These are phyloP conservation scores for Ceraclea dissimilis DNA, from an alignment of 2,888 invertebrate species.

Conservation along the genomic window DNA sequence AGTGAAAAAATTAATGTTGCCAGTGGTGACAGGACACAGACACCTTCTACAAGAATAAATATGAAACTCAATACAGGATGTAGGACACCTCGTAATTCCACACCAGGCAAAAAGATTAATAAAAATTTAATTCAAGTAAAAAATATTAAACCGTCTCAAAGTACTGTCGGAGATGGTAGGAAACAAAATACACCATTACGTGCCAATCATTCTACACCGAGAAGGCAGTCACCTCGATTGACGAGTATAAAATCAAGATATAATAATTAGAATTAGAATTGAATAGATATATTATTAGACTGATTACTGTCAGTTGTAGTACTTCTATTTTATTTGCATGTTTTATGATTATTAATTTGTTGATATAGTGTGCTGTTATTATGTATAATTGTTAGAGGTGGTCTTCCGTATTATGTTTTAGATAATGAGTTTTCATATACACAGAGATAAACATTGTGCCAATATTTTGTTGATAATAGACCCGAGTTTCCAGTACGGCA, in stretches of 20 bases:
- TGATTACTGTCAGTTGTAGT: too few relatives aligned
- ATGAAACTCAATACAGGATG: slow-evolving; percentile 29
- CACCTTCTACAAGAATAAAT: slow-evolving; percentile 33
- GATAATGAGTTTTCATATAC: too few relatives aligned
- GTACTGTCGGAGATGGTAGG: slow-evolving; percentile 36
- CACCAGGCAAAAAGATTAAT: slow-evolving; percentile 51
- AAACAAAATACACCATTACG: slow-evolving; percentile 53
- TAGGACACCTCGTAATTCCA: slow-evolving; percentile 35
- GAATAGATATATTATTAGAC: not conserved
- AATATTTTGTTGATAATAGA: too few relatives aligned
- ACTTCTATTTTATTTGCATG: too few relatives aligned
- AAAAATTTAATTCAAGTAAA: slow-evolving; percentile 38
- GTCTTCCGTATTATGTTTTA: too few relatives aligned
- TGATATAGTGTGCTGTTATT: too few relatives aligned
- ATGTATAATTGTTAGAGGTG: too few relatives aligned
- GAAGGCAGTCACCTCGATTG: slow-evolving; percentile 30
- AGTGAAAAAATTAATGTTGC: slow-evolving; percentile 24
- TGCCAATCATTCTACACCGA: slow-evolving; percentile 38
- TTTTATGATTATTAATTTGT: too few relatives aligned
- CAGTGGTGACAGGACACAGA: slow-evolving; percentile 30
- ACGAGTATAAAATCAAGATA: slow-evolving; percentile 20
- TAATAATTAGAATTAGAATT: not conserved
- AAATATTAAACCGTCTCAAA: slow-evolving; percentile 44
- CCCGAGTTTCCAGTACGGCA: too few relatives aligned
- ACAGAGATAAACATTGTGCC: too few relatives aligned